phyloP scores from a whole-genome alignment of 2,797 vertebrate genomes.

The Eulemur mongoz region DNA sequence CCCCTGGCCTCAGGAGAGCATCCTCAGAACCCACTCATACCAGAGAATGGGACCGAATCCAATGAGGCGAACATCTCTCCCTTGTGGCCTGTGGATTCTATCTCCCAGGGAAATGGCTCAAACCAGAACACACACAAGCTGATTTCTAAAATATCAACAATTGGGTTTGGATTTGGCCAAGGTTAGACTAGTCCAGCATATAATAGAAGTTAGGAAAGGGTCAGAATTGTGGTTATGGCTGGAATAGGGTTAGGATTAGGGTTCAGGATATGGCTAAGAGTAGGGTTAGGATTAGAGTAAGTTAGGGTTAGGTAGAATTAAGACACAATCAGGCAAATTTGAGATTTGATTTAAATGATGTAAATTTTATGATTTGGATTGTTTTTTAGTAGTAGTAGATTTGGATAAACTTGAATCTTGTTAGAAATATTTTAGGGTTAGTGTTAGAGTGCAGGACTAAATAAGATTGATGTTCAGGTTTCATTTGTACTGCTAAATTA shows the following conservation, averaged over 20 bases:
- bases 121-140: neutral
- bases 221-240: neutral
- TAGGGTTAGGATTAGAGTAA: neutral
- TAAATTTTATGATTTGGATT: neutral
- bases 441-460: neutral
- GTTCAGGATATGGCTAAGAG: neutral
- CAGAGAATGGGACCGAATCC: neutral
- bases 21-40: neutral
- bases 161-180: neutral
- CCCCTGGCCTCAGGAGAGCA: neutral
- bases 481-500: neutral
- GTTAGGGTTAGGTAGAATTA: neutral
- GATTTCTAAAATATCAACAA: neutral
- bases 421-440: neutral
- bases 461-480: neutral
- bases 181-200: neutral
- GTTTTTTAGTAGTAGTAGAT: neutral
- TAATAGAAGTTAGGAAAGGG: neutral
- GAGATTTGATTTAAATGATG: neutral
- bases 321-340: neutral
- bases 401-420: conserved; percentile 21
- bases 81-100: neutral
- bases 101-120: neutral
- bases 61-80: neutral
- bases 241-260: neutral